Evolutionary conservation across 2,113 vertebrate genomes (phyloP).

Genomic region (Tringa solitaria): DNA sequence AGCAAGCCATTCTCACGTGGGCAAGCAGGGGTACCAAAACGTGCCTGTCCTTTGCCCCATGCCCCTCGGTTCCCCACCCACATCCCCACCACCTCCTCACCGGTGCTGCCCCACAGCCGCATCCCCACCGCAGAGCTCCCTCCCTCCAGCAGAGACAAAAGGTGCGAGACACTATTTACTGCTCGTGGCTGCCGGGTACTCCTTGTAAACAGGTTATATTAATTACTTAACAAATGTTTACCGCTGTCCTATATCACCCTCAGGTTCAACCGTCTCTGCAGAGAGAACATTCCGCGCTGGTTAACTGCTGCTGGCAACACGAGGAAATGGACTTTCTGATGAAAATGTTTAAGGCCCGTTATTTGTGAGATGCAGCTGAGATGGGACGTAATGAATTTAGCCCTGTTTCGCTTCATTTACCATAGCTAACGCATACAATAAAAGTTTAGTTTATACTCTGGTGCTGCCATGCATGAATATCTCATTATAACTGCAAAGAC

Average conservation of each 20-base stretch:
- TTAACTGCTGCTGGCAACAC: background rate
- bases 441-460: conserved; percentile 11
- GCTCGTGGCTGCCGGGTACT: background rate
- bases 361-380: conserved; percentile 32
- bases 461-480: conserved; percentile 35
- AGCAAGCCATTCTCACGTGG: accelerated
- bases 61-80: background rate
- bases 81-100: background rate
- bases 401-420: conserved; percentile 43
- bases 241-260: background rate
- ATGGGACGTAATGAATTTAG: background rate
- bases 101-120: too few relatives aligned
- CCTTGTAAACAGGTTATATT: background rate
- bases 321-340: conserved; percentile 43
- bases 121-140: background rate
- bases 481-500: conserved; percentile 32
- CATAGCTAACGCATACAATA: conserved; percentile 18
- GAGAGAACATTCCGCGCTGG: background rate
- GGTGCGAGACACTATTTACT: accelerated
- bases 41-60: accelerated
- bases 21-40: background rate
- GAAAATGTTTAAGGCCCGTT: background rate
- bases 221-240: background rate
- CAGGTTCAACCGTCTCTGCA: background rate
- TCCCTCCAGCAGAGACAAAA: background rate